Conservation (phyloP, 2,888 invertebrate species). For the Lysandra coridon region DNA sequence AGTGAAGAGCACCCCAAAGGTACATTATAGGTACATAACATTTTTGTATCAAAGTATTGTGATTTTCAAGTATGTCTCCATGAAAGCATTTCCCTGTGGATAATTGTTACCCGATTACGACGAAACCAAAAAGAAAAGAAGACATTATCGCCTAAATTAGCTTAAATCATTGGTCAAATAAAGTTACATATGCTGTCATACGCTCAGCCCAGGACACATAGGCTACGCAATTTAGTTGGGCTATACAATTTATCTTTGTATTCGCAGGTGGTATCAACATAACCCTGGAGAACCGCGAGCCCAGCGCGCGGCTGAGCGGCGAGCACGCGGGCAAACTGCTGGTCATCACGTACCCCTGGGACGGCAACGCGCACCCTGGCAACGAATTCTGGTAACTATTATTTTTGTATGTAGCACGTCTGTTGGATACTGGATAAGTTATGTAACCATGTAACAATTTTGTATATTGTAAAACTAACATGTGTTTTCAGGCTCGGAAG, state of each 20-base stretch:
- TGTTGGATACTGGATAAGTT: no score
- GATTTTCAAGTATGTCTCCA: no score
- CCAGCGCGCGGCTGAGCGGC: slow-evolving; percentile 73
- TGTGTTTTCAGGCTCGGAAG: slow-evolving; percentile 73
- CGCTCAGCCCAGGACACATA: no score
- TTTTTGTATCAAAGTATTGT: not conserved
- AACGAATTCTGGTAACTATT: slow-evolving; percentile 84
- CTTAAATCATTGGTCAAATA: no score
- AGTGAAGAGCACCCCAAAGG: slow-evolving; percentile 66
- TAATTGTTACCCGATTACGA: not conserved
- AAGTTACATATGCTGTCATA: no score
- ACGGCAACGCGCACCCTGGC: slow-evolving; percentile 86
- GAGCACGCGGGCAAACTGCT: slow-evolving; percentile 73
- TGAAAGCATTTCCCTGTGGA: no score
- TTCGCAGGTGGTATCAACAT: slow-evolving; percentile 72
- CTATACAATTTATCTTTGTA: not conserved
- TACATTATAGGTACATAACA: slow-evolving; percentile 53
- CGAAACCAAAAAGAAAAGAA: not conserved
- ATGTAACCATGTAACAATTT: no score
- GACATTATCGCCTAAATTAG: not conserved
- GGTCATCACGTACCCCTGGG: slow-evolving; percentile 86
- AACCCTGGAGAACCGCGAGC: slow-evolving; percentile 77
- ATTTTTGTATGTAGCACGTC: no score
- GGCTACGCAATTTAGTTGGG: no score
- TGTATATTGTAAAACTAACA: not conserved